Percentiles rank a stretch among this genome's conserved stretches.
phyloP scores from a whole-genome alignment of 1,140 invertebrate genomes.

The Lucilia cuprina region DNA sequence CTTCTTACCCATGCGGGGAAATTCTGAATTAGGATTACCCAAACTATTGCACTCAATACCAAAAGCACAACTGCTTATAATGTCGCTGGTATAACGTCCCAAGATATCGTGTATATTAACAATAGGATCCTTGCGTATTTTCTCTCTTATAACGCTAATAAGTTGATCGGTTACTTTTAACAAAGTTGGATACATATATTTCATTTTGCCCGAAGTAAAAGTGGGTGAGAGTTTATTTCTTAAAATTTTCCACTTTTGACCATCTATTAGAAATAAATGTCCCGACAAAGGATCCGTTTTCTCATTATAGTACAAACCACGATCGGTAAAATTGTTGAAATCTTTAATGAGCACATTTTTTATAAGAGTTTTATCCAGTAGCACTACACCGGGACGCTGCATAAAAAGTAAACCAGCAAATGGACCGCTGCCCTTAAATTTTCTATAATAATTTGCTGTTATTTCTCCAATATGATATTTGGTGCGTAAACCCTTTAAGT shows the following conservation, averaged over 20 bases:
- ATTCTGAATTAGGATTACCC: slow-evolving; percentile 65
- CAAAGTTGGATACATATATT: slow-evolving; percentile 66
- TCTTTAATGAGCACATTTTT: slow-evolving; percentile 67
- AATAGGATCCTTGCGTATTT: slow-evolving; percentile 29
- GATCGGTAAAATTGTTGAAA: slow-evolving; percentile 67
- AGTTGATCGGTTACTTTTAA: slow-evolving; percentile 58
- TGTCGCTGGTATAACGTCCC: slow-evolving; percentile 68
- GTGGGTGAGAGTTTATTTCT: slow-evolving; percentile 68
- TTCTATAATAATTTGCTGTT: slow-evolving; percentile 44
- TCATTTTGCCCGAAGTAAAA: slow-evolving; percentile 70
- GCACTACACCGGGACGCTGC: slow-evolving; percentile 47
- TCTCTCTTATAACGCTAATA: slow-evolving; percentile 43
- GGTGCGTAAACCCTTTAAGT: slow-evolving; percentile 44
- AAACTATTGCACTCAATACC: slow-evolving; percentile 68
- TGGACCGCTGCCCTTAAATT: slow-evolving; percentile 48
- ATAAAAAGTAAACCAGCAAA: slow-evolving; percentile 50
- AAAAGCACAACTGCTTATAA: slow-evolving; percentile 69
- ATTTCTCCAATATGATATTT: slow-evolving; percentile 47
- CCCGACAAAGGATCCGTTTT: slow-evolving; percentile 65
- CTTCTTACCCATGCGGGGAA: slow-evolving; percentile 58
- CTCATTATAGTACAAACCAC: slow-evolving; percentile 63
- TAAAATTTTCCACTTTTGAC: slow-evolving; percentile 69
- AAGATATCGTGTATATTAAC: slow-evolving; percentile 61
- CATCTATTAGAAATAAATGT: slow-evolving; percentile 66
- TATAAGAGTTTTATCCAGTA: slow-evolving; percentile 60